phyloP scores from a whole-genome alignment of 2,113 vertebrate genomes.

The Rallus limicola region DNA sequence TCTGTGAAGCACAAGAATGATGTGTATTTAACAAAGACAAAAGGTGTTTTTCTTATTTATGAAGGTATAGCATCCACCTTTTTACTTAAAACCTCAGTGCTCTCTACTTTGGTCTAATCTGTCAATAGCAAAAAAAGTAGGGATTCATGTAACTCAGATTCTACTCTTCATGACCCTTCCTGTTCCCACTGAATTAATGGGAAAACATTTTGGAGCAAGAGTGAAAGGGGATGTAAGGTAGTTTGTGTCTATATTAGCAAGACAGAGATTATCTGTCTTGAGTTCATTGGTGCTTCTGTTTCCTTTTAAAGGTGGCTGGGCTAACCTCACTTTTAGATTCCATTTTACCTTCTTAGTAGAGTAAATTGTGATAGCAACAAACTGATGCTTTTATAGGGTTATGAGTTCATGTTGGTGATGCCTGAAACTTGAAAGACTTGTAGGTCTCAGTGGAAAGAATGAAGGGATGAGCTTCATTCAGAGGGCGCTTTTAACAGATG shows the following conservation, averaged over 20 bases:
- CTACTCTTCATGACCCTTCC: not conserved
- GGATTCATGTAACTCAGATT: not conserved
- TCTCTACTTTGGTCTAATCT: not conserved
- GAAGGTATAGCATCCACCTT: not conserved
- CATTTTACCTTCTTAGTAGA: not conserved
- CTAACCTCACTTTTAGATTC: not conserved
- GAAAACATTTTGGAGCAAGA: not conserved
- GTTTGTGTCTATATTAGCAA: not conserved
- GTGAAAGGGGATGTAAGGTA: not conserved
- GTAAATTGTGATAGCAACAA: not conserved
- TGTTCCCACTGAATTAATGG: not conserved
- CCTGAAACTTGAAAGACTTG: not conserved
- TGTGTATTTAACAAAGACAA: not conserved
- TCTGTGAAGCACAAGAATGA: not conserved
- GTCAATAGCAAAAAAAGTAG: not conserved
- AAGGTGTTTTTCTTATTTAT: not conserved
- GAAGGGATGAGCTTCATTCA: not conserved
- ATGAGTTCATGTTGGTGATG: not conserved
- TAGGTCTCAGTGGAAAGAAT: not conserved
- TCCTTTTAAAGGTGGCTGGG: not conserved
- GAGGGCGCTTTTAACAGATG: not conserved
- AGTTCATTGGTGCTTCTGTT: not conserved
- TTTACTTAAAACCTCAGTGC: not conserved
- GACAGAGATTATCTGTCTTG: not conserved
- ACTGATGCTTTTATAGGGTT: not conserved